phyloP scores from a whole-genome alignment of 30 jellyfish, hydroid and myxozoan genomes.

The Hydractinia echinata region DNA sequence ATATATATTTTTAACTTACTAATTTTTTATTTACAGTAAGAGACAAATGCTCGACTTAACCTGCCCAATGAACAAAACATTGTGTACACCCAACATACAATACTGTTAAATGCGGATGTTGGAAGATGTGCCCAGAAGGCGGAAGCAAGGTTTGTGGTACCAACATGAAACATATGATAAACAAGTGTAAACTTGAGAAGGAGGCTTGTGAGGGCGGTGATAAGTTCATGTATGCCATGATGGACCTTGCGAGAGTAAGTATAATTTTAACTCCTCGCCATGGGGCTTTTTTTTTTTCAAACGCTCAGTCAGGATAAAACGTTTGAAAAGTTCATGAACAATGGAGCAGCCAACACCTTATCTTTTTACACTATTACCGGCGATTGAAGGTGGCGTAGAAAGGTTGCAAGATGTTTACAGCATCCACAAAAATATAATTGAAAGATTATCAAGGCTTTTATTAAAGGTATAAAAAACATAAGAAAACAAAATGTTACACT shows the following conservation, averaged over 20 bases:
- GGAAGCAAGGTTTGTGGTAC: constrained; percentile 12
- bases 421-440: no score
- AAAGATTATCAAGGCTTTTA: no score
- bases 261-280: background rate
- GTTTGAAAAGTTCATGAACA: no score
- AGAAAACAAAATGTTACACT: no score
- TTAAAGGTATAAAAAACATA: no score
- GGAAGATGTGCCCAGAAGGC: background rate
- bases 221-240: constrained; percentile 13
- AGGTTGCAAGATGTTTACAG: no score
- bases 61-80: constrained; percentile 21
- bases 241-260: constrained; percentile 4
- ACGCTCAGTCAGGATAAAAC: no score
- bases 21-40: background rate
- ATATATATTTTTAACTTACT: background rate
- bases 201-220: constrained; percentile 10
- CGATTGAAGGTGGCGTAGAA: no score
- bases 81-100: constrained; percentile 13
- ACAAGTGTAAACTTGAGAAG: constrained; percentile 3
- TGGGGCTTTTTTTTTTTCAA: no score
- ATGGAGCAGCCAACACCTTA: no score
- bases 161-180: constrained; percentile 1
- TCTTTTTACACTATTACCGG: no score
- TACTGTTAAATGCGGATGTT: constrained; percentile 11
- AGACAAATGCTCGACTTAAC: constrained; percentile 7